phyloP scores from a whole-genome alignment of 2,113 vertebrate genomes.

The Corydoras sp. region DNA sequence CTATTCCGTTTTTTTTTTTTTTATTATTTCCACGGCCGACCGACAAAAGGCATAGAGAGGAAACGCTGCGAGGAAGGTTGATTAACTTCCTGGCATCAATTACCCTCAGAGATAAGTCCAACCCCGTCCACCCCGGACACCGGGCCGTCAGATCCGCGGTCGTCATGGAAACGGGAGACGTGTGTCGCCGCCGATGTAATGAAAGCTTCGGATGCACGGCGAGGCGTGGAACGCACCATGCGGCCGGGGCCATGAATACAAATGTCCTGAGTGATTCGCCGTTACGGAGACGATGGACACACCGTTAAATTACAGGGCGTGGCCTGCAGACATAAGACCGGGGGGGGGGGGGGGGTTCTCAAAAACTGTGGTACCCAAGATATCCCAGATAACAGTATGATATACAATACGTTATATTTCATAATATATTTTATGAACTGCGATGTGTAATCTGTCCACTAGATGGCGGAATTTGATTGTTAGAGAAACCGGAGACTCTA shows the following conservation, averaged over 20 bases:
- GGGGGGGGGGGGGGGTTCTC: no score
- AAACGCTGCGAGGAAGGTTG: slow-evolving; percentile 30
- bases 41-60: slow-evolving; percentile 32
- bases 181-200: slow-evolving; percentile 30
- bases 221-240: slow-evolving; percentile 30
- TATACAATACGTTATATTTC: no score
- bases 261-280: slow-evolving; percentile 11
- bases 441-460: no score
- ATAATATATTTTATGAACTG: no score
- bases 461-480: no score
- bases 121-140: slow-evolving; percentile 24
- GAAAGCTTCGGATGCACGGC: slow-evolving; percentile 24
- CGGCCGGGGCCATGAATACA: slow-evolving; percentile 29
- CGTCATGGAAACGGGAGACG: slow-evolving; percentile 38
- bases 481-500: no score
- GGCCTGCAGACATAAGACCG: no score
- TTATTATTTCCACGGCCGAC: slow-evolving; percentile 36
- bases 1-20: no score
- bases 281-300: slow-evolving; percentile 17
- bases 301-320: no score
- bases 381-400: no score
- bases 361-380: no score
- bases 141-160: slow-evolving; percentile 29
- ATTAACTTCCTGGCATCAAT: slow-evolving; percentile 43
- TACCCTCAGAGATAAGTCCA: slow-evolving; percentile 34